These are phyloP conservation scores for Porites divaricata DNA, from an alignment of 92 coral and sea anemone genomes.

Conservation along the genomic window DNA sequence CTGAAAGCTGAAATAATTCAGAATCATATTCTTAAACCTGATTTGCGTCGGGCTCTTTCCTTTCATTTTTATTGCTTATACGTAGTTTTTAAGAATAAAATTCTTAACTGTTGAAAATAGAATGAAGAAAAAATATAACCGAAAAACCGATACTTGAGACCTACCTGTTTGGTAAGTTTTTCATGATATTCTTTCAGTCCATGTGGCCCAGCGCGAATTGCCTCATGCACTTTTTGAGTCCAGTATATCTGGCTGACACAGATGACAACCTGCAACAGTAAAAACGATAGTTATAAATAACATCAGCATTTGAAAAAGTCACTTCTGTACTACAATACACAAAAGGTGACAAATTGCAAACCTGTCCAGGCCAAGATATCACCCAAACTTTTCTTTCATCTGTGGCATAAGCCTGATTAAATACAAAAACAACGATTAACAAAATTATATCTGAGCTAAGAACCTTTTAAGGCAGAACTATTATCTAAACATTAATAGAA, in stretches of 20 bases:
- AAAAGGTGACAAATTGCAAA: constrained; percentile 2
- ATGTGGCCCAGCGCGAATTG: constrained; percentile 93
- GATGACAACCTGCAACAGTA: constrained; percentile 79
- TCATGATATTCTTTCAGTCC: constrained; percentile 97
- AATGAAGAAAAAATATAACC: no score
- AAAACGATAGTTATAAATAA: not conserved
- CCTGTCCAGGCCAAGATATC: constrained; percentile 99
- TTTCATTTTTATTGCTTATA: no score
- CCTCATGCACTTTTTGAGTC: constrained; percentile 99
- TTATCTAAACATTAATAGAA: not conserved
- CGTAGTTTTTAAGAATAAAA: no score
- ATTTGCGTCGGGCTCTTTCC: no score
- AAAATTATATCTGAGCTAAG: not conserved
- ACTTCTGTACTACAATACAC: not conserved
- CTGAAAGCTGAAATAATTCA: constrained; percentile 66
- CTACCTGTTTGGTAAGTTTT: constrained; percentile 86
- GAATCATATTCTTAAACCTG: not conserved
- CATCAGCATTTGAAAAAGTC: no score
- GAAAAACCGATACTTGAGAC: not conserved
- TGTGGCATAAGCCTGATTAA: constrained; percentile 84
- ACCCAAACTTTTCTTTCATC: constrained; percentile 97
- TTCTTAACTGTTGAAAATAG: no score
- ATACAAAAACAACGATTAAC: not conserved
- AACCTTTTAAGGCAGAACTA: no score
- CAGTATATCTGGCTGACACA: constrained; percentile 98